Evolutionary conservation across 2,113 vertebrate species (phyloP), one percentile per base, ranked within the genome.

Genomic region (Sapayoa aenigma): DNA sequence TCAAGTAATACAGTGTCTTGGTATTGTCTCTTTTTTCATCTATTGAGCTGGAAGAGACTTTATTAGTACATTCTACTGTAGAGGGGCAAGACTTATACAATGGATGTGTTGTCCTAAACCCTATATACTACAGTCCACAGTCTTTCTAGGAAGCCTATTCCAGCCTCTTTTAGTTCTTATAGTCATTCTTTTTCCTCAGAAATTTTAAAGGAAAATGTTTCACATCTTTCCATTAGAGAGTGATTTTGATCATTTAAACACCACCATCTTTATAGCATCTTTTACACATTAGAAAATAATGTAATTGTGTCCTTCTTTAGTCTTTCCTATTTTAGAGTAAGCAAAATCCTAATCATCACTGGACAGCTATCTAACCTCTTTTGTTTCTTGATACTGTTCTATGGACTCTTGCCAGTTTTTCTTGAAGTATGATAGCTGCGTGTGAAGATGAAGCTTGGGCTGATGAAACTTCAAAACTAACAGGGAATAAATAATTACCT

Each of bases 401-500:
- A 69, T 39, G 24, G 69, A 68, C 56, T 41, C 15, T 47, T 23
- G 59, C 15, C 35, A 47, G 4, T 56, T 87, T 91, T 81, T 39
- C 66, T 74, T 80, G 58, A 86, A 77, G n/a, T 14, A 14, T 59
- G 23, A 44, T 75, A 81, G 37, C 33, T 67, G 42, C 39, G 46
- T 25, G 23, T 50, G 35, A 67, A 94, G 30, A 78, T 59, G 47
- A 89, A 93, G 12, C 56, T 93, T 75, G 18, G 21, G 21, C 55
- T 94, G 55, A 86, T 89, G 50, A 95, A 81, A 65, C 33, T 50
- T 65, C 80, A 80, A 69, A 50, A 73, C 44, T 80, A 67, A 80
- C 13, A 12, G 35, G 39, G 89, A 93, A 52, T 89, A 94, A 94
- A 84, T 63, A 96, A 93, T 42, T 87, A 67, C 35, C 24, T 94